Evolutionary conservation across 2,797 vertebrate genomes (phyloP).

Genomic region (Glossophaga mutica): DNA sequence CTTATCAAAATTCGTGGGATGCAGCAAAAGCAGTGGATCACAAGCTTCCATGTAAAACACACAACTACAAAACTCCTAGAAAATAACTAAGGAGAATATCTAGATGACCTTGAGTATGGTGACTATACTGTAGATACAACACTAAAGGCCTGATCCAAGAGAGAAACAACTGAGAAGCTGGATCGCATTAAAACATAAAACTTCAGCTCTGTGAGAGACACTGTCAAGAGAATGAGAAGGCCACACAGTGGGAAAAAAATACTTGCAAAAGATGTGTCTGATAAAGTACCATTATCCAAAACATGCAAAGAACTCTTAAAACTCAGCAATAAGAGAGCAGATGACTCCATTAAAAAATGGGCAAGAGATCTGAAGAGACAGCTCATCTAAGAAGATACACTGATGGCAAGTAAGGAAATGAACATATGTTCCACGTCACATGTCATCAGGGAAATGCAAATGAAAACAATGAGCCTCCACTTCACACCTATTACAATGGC

Average conservation of each 20-base stretch:
- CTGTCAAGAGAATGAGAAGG: background rate
- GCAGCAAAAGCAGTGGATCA: background rate
- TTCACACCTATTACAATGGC: background rate
- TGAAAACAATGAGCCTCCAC: background rate
- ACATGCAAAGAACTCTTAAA: background rate
- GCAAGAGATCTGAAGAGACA: background rate
- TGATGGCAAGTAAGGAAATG: background rate
- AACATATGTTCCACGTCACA: background rate
- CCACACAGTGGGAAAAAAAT: background rate
- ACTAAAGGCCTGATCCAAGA: background rate
- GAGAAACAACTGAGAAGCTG: background rate
- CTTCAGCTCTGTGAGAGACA: background rate
- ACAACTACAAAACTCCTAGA: background rate
- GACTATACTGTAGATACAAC: background rate
- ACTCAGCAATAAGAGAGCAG: background rate
- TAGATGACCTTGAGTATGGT: background rate
- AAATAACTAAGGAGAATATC: background rate
- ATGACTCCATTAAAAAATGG: background rate
- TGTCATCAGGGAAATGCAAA: background rate
- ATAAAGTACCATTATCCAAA: background rate
- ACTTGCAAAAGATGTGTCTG: background rate
- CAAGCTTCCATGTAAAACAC: background rate
- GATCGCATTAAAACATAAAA: background rate
- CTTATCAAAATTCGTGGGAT: background rate
- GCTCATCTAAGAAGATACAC: background rate